A percentile compares a stretch with the other conserved stretches of the same genome.
Evolutionary conservation across 2,797 vertebrate genomes (phyloP).

Genomic region (Ispidina picta): DNA sequence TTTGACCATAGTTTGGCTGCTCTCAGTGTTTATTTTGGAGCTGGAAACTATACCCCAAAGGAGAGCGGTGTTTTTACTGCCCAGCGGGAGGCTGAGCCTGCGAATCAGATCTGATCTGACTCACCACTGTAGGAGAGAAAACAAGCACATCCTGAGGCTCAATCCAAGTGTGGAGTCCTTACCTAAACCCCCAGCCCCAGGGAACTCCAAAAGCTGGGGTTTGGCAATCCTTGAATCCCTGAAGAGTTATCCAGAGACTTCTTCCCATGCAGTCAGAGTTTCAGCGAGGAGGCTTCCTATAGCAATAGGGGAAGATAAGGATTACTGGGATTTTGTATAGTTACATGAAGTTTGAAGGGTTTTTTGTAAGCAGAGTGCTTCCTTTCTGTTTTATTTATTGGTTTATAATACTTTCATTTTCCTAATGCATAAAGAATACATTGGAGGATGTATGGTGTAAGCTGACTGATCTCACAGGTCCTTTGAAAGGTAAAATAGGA

Average conservation of each 20-base stretch:
- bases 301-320: not conserved
- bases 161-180: constrained; percentile 46
- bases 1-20: constrained; percentile 52
- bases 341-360: not conserved
- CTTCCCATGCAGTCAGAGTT: constrained; percentile 2
- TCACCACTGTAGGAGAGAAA: constrained; percentile 64
- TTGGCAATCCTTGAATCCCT: not conserved
- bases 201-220: constrained; percentile 14
- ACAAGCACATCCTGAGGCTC: constrained; percentile 64
- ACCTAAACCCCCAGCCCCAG: constrained; percentile 44
- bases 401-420: not conserved
- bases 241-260: not conserved
- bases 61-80: constrained; percentile 44
- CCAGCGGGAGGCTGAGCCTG: constrained; percentile 54
- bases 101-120: constrained; percentile 57
- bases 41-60: constrained; percentile 52
- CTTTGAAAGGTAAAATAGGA: not conserved
- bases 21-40: constrained; percentile 57
- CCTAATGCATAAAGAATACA: not conserved
- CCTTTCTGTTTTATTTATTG: not conserved
- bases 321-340: not conserved
- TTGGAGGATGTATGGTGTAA: not conserved
- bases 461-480: not conserved
- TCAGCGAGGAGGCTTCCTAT: not conserved
- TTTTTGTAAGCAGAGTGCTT: not conserved